A percentile compares a stretch with the other conserved stretches of the same genome.
Conservation (phyloP, 2,113 vertebrate species). For the Chinchilla lanigera region DNA sequence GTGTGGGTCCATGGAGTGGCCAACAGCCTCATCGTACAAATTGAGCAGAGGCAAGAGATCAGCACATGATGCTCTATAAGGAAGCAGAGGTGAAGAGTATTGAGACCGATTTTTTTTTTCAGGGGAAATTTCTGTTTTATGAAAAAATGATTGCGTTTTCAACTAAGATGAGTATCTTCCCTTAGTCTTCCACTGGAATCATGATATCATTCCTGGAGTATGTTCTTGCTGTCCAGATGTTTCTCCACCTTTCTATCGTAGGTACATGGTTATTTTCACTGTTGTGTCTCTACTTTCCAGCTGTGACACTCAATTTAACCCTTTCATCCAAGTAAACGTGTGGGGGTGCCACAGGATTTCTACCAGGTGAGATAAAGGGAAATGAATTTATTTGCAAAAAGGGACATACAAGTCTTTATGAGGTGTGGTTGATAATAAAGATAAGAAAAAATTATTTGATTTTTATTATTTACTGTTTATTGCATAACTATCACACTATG, state of each 20-base stretch:
- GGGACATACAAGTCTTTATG: background rate
- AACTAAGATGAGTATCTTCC: constrained; percentile 17
- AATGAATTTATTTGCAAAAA: background rate
- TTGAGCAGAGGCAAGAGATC: background rate
- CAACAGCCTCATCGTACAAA: background rate
- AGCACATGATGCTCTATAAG: background rate
- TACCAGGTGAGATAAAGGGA: background rate
- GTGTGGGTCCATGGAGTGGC: background rate
- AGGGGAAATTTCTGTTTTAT: constrained; percentile 16
- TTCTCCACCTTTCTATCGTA: background rate
- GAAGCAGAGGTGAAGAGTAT: background rate
- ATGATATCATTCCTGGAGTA: constrained; percentile 17
- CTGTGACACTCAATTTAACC: background rate
- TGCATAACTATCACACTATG: background rate
- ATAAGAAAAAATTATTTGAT: background rate
- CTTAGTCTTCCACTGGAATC: background rate
- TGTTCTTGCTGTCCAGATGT: background rate
- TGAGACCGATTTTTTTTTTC: constrained; percentile 16
- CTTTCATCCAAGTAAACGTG: background rate
- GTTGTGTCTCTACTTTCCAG: background rate
- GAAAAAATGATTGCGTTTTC: constrained; percentile 5
- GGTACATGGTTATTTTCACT: background rate
- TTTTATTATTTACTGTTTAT: constrained; percentile 4
- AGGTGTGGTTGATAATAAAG: background rate
- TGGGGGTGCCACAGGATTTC: background rate